Percentiles rank a stretch among this genome's conserved stretches.
These are phyloP conservation scores for Eurytoma adleriae DNA, from an alignment of 2,888 invertebrate genomes.

Conservation along the genomic window DNA sequence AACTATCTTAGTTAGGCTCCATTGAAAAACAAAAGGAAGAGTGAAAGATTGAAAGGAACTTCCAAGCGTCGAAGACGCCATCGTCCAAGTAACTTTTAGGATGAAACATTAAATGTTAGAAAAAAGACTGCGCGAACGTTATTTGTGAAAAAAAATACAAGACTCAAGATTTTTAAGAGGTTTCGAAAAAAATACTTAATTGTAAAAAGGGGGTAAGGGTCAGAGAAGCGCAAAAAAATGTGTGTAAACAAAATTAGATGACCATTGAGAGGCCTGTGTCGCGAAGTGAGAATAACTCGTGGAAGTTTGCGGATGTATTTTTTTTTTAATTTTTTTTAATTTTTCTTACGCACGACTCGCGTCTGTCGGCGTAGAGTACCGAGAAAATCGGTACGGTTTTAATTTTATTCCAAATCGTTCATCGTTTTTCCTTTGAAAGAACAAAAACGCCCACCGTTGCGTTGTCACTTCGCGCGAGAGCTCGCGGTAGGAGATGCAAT, in stretches of 20 bases:
- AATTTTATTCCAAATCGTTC: constrained; percentile 50
- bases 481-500: constrained; percentile 66
- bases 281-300: constrained; percentile 56
- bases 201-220: constrained; percentile 43
- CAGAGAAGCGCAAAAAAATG: constrained; percentile 43
- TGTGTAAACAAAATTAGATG: constrained; percentile 46
- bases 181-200: constrained; percentile 62
- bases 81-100: constrained; percentile 74
- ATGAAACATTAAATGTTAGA: constrained; percentile 70
- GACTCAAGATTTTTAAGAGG: constrained; percentile 71
- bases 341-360: constrained; percentile 3
- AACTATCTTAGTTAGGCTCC: constrained; percentile 67
- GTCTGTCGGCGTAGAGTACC: constrained; percentile 14
- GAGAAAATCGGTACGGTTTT: constrained; percentile 42
- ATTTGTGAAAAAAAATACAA: constrained; percentile 66
- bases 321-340: constrained; percentile 17
- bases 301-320: constrained; percentile 25
- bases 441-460: constrained; percentile 58
- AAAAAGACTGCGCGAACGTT: constrained; percentile 73
- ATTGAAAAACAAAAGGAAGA: constrained; percentile 58
- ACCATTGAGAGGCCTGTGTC: constrained; percentile 56
- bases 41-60: constrained; percentile 63
- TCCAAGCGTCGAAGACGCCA: constrained; percentile 73
- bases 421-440: constrained; percentile 33
- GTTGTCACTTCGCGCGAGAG: constrained; percentile 64